These are phyloP conservation scores for Falco columbarius DNA, from an alignment of 2,797 vertebrate species.

Conservation along the genomic window DNA sequence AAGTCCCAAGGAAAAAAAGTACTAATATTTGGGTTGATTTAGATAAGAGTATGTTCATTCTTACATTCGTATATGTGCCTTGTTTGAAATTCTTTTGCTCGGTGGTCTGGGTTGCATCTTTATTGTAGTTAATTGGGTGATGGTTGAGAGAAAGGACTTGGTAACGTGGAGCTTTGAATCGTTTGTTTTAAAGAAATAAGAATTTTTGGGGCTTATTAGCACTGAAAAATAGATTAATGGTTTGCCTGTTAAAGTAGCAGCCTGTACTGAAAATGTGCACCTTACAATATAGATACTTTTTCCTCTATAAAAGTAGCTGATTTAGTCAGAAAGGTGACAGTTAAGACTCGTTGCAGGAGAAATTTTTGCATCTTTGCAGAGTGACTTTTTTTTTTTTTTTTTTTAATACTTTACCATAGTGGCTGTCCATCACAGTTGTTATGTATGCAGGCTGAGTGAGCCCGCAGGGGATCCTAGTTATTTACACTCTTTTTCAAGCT, in stretches of 20 bases:
- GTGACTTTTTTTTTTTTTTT: slow-evolving; percentile 65
- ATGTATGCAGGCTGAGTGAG: slow-evolving; percentile 84
- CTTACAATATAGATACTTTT: slow-evolving; percentile 55
- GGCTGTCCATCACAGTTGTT: slow-evolving; percentile 86
- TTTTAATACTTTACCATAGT: slow-evolving; percentile 71
- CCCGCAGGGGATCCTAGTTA: slow-evolving; percentile 92
- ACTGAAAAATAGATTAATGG: slow-evolving; percentile 17
- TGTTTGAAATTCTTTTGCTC: not conserved
- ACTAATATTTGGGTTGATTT: not conserved
- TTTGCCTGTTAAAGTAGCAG: slow-evolving; percentile 57
- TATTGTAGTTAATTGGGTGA: slow-evolving; percentile 12
- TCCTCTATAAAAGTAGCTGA: slow-evolving; percentile 75
- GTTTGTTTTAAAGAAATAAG: slow-evolving; percentile 11
- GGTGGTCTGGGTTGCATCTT: not conserved
- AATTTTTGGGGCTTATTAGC: slow-evolving; percentile 37
- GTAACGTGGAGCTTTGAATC: not conserved
- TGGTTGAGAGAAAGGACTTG: not conserved
- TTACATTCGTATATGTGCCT: not conserved
- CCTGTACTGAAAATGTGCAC: slow-evolving; percentile 36
- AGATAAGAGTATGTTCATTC: not conserved
- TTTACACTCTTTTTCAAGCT: slow-evolving; percentile 93
- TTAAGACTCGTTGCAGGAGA: slow-evolving; percentile 78
- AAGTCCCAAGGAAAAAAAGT: not conserved
- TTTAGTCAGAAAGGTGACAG: slow-evolving; percentile 84
- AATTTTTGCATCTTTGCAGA: slow-evolving; percentile 80